phyloP scores from a whole-genome alignment of 2,113 vertebrate genomes.

The Oreochromis spilurus region DNA sequence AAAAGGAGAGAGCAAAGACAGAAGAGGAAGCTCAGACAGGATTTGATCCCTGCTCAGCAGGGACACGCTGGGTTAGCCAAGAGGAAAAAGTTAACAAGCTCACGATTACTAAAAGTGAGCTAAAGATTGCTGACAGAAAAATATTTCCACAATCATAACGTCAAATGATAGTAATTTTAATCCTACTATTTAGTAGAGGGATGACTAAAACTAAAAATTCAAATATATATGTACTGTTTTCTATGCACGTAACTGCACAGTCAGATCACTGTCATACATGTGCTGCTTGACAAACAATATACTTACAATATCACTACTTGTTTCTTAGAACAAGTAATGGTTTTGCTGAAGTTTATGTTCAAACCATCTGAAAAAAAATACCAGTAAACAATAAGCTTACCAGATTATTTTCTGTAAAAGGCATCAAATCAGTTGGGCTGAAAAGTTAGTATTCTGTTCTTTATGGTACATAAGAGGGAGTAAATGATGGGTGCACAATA shows the following conservation, averaged over 20 bases:
- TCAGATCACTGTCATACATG: not conserved
- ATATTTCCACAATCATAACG: not conserved
- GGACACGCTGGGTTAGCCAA: not conserved
- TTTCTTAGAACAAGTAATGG: not conserved
- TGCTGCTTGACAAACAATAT: not conserved
- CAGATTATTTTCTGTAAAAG: not conserved
- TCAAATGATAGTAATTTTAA: not conserved
- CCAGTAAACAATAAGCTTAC: not conserved
- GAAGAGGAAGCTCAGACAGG: slow-evolving; percentile 12
- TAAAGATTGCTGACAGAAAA: not conserved
- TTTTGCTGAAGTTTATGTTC: not conserved
- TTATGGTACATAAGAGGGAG: not conserved
- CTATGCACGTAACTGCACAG: not conserved
- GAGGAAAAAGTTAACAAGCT: slow-evolving; percentile 19
- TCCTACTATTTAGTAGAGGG: not conserved
- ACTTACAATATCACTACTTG: not conserved
- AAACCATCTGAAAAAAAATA: not conserved
- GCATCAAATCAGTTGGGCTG: not conserved
- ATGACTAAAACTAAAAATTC: not conserved
- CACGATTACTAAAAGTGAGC: not conserved
- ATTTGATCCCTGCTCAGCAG: slow-evolving; percentile 25
- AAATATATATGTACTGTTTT: not conserved
- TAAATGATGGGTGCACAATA: not conserved
- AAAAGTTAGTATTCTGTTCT: not conserved
- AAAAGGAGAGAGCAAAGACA: not conserved